These are phyloP conservation scores for Lysiphlebus fabarum DNA, from an alignment of 1,140 invertebrate genomes.

Conservation along the genomic window DNA sequence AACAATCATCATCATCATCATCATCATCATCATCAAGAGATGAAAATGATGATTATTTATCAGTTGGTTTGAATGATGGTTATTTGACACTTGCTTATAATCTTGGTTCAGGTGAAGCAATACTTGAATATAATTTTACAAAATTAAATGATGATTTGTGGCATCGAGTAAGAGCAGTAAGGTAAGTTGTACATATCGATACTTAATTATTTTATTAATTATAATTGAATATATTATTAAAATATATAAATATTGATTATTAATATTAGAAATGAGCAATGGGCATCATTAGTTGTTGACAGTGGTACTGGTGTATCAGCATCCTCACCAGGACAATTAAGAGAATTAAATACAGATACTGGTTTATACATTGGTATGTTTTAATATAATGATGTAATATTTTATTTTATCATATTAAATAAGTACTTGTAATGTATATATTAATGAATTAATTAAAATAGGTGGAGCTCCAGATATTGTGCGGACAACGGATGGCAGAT, in stretches of 20 bases:
- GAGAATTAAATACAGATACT: slow-evolving; percentile 81
- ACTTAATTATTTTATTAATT: slow-evolving; percentile 4
- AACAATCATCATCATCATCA: no score
- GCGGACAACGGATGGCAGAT: slow-evolving; percentile 65
- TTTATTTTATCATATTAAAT: no score
- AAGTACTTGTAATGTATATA: no score
- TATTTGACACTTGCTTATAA: slow-evolving; percentile 70
- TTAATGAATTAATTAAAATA: slow-evolving; percentile 35
- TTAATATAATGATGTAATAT: no score
- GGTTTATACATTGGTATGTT: slow-evolving; percentile 78
- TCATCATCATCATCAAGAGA: no score
- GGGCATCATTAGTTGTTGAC: slow-evolving; percentile 82
- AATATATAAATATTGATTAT: no score
- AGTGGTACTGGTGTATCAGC: slow-evolving; percentile 72
- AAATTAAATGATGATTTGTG: slow-evolving; percentile 87
- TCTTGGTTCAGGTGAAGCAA: slow-evolving; percentile 73
- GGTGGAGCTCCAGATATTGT: slow-evolving; percentile 74
- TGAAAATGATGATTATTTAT: slow-evolving; percentile 73
- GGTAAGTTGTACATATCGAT: no score
- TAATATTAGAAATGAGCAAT: slow-evolving; percentile 73
- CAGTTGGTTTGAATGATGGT: slow-evolving; percentile 78
- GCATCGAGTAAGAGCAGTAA: slow-evolving; percentile 83
- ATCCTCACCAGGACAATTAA: slow-evolving; percentile 77
- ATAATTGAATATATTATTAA: no score
- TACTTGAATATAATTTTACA: slow-evolving; percentile 81